These are phyloP conservation scores for Eupithecia subumbrata DNA, from an alignment of 2,888 invertebrate genomes.

Conservation along the genomic window DNA sequence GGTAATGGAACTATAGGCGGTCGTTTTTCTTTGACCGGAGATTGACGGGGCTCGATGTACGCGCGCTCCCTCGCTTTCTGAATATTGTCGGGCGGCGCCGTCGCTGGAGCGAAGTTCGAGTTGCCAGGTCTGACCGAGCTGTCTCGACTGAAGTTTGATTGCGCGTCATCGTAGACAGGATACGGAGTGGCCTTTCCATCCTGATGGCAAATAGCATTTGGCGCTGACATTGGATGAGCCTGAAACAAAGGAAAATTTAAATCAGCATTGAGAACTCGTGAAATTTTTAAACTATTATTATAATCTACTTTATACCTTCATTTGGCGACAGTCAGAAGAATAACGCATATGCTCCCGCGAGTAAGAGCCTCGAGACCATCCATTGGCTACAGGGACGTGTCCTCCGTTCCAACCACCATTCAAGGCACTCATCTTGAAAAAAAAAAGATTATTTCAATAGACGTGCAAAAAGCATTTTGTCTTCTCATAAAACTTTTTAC, in stretches of 20 bases:
- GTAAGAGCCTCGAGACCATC: slow-evolving; percentile 70
- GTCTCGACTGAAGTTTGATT: slow-evolving; percentile 60
- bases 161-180: slow-evolving; percentile 65
- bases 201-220: slow-evolving; percentile 64
- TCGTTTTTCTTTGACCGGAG: slow-evolving; percentile 69
- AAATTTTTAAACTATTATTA: neutral
- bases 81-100: slow-evolving; percentile 50
- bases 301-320: slow-evolving; percentile 60
- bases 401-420: slow-evolving; percentile 66
- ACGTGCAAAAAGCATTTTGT: neutral
- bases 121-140: slow-evolving; percentile 54
- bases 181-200: slow-evolving; percentile 73
- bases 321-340: slow-evolving; percentile 67
- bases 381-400: slow-evolving; percentile 54
- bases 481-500: neutral
- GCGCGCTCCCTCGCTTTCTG: slow-evolving; percentile 57
- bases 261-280: neutral
- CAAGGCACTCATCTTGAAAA: slow-evolving; percentile 67
- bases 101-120: slow-evolving; percentile 54
- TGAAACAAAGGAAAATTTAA: slow-evolving; percentile 52
- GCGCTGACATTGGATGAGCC: slow-evolving; percentile 61
- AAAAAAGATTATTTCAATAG: slow-evolving; percentile 11
- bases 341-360: slow-evolving; percentile 73
- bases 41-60: slow-evolving; percentile 56
- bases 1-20: slow-evolving; percentile 86